Evolutionary conservation across 2,113 vertebrate genomes (phyloP).

Genomic region (Cryptotis parvus): DNA sequence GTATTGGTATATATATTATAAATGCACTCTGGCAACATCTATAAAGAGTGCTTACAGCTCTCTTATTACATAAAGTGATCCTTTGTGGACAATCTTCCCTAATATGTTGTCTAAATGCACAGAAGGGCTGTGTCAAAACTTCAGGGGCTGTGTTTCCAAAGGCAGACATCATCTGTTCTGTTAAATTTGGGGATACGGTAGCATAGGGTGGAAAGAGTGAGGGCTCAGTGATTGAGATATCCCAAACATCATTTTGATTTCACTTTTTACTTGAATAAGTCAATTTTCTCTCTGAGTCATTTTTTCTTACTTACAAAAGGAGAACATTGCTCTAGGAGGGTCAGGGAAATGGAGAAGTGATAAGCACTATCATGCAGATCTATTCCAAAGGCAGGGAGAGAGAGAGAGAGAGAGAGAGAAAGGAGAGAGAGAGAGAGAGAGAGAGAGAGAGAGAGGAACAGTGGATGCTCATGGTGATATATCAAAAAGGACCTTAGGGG

Average conservation of each 20-base stretch:
- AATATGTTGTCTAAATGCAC: not conserved
- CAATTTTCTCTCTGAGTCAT: not conserved
- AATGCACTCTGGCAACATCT: not conserved
- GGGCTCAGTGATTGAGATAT: not conserved
- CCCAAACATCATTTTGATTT: not conserved
- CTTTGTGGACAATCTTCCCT: not conserved
- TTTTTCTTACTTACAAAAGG: not conserved
- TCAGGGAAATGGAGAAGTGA: not conserved
- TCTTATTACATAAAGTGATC: not conserved
- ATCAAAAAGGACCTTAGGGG: not conserved
- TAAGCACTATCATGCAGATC: not conserved
- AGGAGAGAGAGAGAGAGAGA: too few relatives aligned
- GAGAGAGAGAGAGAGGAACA: too few relatives aligned
- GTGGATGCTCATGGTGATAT: not conserved
- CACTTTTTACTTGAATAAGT: not conserved
- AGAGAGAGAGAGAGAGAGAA: too few relatives aligned
- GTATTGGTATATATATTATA: too few relatives aligned
- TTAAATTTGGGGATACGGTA: not conserved
- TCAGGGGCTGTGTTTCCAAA: not conserved
- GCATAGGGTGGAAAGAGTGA: too few relatives aligned
- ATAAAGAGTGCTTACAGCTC: not conserved
- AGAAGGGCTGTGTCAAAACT: not conserved
- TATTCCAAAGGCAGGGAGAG: not conserved
- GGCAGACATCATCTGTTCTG: not conserved
- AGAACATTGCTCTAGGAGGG: rapidly evolving